A percentile compares a stretch with the other conserved stretches of the same genome.
These are phyloP conservation scores for Perdita meconis DNA, from an alignment of 2,888 invertebrate genomes.

Conservation along the genomic window DNA sequence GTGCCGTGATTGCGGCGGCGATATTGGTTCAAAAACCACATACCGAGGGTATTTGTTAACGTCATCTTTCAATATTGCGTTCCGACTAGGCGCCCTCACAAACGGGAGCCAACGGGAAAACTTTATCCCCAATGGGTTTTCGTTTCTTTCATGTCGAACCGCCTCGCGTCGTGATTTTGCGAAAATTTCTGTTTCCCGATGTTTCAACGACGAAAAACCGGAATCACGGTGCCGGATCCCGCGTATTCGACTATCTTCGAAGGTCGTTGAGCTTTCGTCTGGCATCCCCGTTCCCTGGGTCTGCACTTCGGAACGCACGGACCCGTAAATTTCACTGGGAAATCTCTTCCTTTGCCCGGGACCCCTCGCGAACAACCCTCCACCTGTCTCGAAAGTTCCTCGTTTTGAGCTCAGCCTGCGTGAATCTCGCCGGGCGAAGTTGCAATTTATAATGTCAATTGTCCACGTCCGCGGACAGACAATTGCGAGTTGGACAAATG, in stretches of 20 bases:
- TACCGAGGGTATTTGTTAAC: neutral
- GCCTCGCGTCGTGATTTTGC: neutral
- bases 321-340: constrained; percentile 67
- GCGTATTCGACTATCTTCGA: constrained; percentile 38
- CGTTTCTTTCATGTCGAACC: no score
- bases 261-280: constrained; percentile 55
- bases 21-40: neutral
- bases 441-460: constrained; percentile 35
- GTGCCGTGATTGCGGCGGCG: neutral
- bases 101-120: neutral
- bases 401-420: constrained; percentile 37
- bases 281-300: constrained; percentile 66
- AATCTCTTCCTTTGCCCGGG: constrained; percentile 56
- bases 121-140: neutral
- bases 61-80: neutral
- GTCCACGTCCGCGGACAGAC: neutral
- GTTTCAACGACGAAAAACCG: neutral
- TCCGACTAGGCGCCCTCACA: neutral
- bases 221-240: constrained; percentile 5
- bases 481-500: neutral
- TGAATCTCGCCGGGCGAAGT: constrained; percentile 17
- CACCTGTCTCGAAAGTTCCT: constrained; percentile 44
- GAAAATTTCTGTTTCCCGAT: neutral
- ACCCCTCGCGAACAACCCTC: constrained; percentile 24
- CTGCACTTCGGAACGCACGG: constrained; percentile 63